Evolutionary conservation across 2,797 vertebrate genomes (phyloP).

Genomic region (Hyperoplus immaculatus): DNA sequence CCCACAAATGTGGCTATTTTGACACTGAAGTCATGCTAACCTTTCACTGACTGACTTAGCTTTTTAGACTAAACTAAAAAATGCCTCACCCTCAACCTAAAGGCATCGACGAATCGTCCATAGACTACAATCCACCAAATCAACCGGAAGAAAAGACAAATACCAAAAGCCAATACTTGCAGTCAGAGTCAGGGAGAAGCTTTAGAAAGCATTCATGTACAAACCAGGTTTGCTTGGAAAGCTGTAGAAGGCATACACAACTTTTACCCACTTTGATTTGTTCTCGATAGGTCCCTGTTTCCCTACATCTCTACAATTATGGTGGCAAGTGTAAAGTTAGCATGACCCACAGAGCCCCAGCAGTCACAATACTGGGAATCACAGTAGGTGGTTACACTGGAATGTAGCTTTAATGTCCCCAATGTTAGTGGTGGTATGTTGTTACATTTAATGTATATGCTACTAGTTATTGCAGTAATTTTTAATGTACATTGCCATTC

Average conservation of each 20-base stretch:
- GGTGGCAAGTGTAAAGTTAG: not conserved
- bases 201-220: not conserved
- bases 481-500: conserved; percentile 19
- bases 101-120: not conserved
- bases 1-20: not conserved
- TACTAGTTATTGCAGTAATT: not conserved
- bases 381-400: not conserved
- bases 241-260: not conserved
- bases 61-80: too few relatives aligned
- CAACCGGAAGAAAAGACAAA: not conserved
- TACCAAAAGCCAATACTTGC: not conserved
- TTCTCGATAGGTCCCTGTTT: not conserved
- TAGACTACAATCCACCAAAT: not conserved
- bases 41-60: too few relatives aligned
- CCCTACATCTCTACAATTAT: not conserved
- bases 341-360: not conserved
- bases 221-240: not conserved
- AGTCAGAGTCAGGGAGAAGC: not conserved
- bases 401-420: not conserved
- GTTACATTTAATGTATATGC: not conserved
- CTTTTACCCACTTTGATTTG: not conserved
- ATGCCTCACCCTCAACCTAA: not conserved
- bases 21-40: not conserved
- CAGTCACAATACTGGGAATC: not conserved
- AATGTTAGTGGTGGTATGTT: not conserved